These are phyloP conservation scores for Harmothoe impar DNA, from an alignment of 2,888 invertebrate species.

Conservation along the genomic window DNA sequence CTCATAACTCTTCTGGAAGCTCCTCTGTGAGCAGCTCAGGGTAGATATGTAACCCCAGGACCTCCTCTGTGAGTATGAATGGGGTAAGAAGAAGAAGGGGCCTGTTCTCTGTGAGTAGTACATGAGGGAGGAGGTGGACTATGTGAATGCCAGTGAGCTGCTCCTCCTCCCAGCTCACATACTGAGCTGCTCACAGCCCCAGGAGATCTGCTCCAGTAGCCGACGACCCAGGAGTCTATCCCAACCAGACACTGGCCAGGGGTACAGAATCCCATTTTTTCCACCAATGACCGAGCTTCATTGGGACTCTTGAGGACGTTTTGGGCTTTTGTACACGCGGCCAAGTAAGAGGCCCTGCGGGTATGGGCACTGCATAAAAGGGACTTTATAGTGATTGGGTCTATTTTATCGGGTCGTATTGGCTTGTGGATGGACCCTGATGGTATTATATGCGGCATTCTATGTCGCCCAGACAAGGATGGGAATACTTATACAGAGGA, in stretches of 20 bases:
- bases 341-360: not conserved
- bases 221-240: not conserved
- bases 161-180: not conserved
- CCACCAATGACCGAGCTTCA: not conserved
- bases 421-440: not conserved
- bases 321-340: not conserved
- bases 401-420: not conserved
- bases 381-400: constrained; percentile 17
- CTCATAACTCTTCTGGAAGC: too few relatives aligned
- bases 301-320: not conserved
- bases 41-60: too few relatives aligned
- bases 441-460: constrained; percentile 14
- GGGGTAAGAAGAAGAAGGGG: too few relatives aligned
- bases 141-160: not conserved
- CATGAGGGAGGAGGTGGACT: not conserved
- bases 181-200: not conserved
- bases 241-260: not conserved
- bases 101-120: too few relatives aligned
- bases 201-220: not conserved
- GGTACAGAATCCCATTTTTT: not conserved
- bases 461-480: not conserved
- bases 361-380: not conserved
- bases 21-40: too few relatives aligned
- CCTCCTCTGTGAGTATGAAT: too few relatives aligned
- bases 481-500: constrained; percentile 8